Evolutionary conservation across 2,888 invertebrate genomes (phyloP).

Genomic region (Strigamia transsilvanica): DNA sequence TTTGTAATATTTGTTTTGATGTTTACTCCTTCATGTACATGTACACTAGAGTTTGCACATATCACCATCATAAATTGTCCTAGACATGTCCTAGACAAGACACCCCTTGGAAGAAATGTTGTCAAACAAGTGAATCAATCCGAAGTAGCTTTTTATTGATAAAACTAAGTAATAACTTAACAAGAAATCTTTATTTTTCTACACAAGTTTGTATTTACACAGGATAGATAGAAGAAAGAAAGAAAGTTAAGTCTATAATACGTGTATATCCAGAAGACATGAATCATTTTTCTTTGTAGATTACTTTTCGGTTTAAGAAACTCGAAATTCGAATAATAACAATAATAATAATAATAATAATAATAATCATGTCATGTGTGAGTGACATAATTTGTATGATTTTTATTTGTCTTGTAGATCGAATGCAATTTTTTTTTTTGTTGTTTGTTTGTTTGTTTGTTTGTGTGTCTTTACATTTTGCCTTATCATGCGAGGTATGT

Average conservation of each 20-base stretch:
- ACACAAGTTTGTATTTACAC: constrained; percentile 35
- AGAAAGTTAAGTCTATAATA: background rate
- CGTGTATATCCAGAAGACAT: background rate
- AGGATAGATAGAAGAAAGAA: no score
- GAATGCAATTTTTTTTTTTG: background rate
- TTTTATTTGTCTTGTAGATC: background rate
- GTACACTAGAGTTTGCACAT: background rate
- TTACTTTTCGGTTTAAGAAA: background rate
- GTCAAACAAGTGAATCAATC: background rate
- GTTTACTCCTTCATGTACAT: background rate
- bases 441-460: no score
- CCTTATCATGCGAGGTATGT: background rate
- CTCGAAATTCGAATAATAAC: background rate
- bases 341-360: no score
- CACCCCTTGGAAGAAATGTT: background rate
- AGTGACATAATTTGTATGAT: background rate
- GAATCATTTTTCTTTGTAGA: constrained; percentile 9
- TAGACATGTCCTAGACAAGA: no score
- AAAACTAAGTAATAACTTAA: background rate
- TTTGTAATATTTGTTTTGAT: background rate
- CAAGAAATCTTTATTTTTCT: constrained; percentile 24
- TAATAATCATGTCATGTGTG: background rate
- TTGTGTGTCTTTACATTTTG: background rate
- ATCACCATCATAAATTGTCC: constrained; percentile 3
- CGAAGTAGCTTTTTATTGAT: constrained; percentile 10